Evolutionary conservation across 2,888 invertebrate species (phyloP).

Genomic region (Eubasilissa splendida): DNA sequence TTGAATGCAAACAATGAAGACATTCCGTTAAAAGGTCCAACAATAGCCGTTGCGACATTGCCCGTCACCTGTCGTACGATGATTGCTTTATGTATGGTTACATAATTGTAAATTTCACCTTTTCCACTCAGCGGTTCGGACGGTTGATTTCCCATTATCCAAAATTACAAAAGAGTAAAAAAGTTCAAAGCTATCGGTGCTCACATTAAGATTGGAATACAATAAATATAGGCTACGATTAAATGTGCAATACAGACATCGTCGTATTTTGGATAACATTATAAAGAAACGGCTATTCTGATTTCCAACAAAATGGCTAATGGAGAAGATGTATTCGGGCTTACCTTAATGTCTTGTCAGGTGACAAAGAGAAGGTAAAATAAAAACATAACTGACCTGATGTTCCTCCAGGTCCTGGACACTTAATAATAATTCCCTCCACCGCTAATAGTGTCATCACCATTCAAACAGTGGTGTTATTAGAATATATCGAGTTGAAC

Average conservation of each 20-base stretch:
- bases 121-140: slow-evolving; percentile 50
- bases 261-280: slow-evolving; percentile 16
- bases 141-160: slow-evolving; percentile 49
- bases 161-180: slow-evolving; percentile 42
- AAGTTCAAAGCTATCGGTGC: slow-evolving; percentile 50
- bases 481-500: slow-evolving; percentile 31
- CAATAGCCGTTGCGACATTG: slow-evolving; percentile 58
- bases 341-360: slow-evolving; percentile 56
- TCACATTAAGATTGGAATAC: slow-evolving; percentile 49
- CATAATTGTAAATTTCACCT: slow-evolving; percentile 53
- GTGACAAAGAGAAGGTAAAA: slow-evolving; percentile 47
- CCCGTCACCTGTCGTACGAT: slow-evolving; percentile 57
- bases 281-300: slow-evolving; percentile 6
- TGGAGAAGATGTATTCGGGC: slow-evolving; percentile 43
- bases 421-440: slow-evolving; percentile 56
- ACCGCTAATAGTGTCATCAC: slow-evolving; percentile 55
- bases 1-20: slow-evolving; percentile 37
- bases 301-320: slow-evolving; percentile 30
- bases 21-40: slow-evolving; percentile 53
- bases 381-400: slow-evolving; percentile 57
- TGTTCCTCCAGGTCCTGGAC: slow-evolving; percentile 52
- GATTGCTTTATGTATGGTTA: slow-evolving; percentile 38
- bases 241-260: slow-evolving; percentile 36
- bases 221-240: slow-evolving; percentile 29
- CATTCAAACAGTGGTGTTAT: slow-evolving; percentile 50